These are phyloP conservation scores for Paratilapia polleni DNA, from an alignment of 2,113 vertebrate species.

Conservation along the genomic window DNA sequence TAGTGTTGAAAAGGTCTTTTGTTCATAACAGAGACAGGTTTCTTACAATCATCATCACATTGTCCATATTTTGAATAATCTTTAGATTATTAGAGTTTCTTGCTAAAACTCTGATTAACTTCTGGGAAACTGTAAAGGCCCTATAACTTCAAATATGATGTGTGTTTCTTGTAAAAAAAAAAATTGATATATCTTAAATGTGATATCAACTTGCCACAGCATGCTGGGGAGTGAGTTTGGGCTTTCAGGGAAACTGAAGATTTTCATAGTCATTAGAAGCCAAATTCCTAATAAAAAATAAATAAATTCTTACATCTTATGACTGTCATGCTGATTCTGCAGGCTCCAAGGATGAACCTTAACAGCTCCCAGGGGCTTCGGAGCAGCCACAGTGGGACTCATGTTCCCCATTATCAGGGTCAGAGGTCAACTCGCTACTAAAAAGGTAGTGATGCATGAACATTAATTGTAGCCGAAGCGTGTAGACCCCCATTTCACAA, in stretches of 20 bases:
- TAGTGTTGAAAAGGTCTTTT: too few relatives aligned
- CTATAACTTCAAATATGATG: background rate
- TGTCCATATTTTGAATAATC: background rate
- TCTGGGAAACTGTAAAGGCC: background rate
- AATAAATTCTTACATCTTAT: background rate
- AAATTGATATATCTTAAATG: too few relatives aligned
- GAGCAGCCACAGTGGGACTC: background rate
- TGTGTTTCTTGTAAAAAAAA: too few relatives aligned
- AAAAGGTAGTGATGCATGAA: background rate
- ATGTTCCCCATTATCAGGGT: background rate
- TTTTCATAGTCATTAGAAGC: too few relatives aligned
- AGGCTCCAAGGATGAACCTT: background rate
- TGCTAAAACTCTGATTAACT: background rate
- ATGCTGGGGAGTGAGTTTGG: too few relatives aligned
- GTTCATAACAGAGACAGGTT: background rate
- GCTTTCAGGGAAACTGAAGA: too few relatives aligned
- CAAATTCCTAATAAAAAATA: too few relatives aligned
- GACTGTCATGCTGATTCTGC: slow-evolving; percentile 10
- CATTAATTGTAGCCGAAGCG: background rate
- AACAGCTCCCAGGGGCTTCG: background rate
- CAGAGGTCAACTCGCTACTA: background rate
- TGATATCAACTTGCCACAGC: too few relatives aligned
- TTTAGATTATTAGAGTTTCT: background rate
- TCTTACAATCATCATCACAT: accelerated
- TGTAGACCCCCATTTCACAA: background rate